A percentile compares a stretch with the other conserved stretches of the same genome.
phyloP scores from a whole-genome alignment of 1,140 invertebrate species.

The Gyrodactylus bullatarudis region DNA sequence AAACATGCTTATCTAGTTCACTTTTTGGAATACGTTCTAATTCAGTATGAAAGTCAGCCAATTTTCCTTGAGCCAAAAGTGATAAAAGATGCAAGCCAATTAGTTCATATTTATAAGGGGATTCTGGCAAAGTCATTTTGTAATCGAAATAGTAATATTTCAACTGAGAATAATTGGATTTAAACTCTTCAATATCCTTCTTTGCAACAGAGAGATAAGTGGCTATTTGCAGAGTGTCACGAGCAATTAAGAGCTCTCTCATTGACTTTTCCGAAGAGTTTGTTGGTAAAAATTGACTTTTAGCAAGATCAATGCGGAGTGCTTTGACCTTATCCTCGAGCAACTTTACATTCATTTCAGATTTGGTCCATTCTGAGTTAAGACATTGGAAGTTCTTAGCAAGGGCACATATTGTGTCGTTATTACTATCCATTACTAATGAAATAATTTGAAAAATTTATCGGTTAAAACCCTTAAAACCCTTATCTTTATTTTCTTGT shows the following conservation, averaged over 20 bases:
- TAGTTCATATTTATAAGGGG: conserved; percentile 66
- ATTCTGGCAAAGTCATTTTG: conserved; percentile 49
- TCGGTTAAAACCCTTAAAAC: background rate
- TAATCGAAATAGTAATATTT: conserved; percentile 94
- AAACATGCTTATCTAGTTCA: conserved; percentile 45
- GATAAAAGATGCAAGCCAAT: conserved; percentile 72
- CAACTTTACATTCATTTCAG: background rate
- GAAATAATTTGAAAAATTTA: background rate
- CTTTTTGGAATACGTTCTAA: conserved; percentile 65
- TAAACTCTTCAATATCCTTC: conserved; percentile 66
- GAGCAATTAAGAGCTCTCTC: conserved; percentile 14
- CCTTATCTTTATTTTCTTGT: no score
- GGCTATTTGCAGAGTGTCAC: conserved; percentile 68
- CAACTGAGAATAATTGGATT: conserved; percentile 70
- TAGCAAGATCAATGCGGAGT: background rate
- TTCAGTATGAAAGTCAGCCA: conserved; percentile 94
- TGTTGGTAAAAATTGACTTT: background rate
- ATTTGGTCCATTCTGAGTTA: background rate
- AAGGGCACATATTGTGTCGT: no score
- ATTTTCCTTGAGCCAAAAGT: conserved; percentile 67
- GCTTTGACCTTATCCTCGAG: background rate
- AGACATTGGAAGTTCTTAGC: background rate
- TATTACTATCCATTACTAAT: background rate
- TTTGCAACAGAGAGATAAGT: conserved; percentile 63
- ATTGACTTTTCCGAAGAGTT: background rate